phyloP scores from a whole-genome alignment of 2,888 invertebrate species.

The Galerucella calmariensis region DNA sequence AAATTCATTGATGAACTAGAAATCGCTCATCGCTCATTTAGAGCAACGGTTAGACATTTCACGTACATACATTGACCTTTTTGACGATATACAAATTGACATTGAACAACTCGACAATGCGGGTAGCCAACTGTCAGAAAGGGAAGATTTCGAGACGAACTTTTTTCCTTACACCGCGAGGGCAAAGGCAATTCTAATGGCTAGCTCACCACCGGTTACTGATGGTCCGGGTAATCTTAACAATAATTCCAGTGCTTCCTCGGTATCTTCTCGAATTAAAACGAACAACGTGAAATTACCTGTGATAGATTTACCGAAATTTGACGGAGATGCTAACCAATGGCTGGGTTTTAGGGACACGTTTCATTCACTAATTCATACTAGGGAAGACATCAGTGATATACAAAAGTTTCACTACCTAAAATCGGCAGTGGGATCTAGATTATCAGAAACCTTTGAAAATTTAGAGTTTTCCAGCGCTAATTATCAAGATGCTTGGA shows the following conservation, averaged over 20 bases:
- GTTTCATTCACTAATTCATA: not conserved
- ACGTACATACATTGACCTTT: too few relatives aligned
- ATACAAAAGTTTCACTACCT: constrained; percentile 17
- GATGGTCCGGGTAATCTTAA: too few relatives aligned
- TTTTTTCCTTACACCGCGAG: too few relatives aligned
- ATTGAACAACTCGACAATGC: too few relatives aligned
- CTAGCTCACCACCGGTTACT: too few relatives aligned
- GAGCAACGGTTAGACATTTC: too few relatives aligned
- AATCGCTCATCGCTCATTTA: too few relatives aligned
- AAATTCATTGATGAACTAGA: too few relatives aligned
- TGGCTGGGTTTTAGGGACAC: not conserved
- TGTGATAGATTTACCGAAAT: not conserved
- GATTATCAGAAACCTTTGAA: not conserved
- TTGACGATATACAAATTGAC: too few relatives aligned
- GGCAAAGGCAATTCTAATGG: too few relatives aligned
- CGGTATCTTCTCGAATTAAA: not conserved
- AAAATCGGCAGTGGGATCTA: not conserved
- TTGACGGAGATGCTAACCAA: not conserved
- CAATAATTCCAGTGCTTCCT: not conserved
- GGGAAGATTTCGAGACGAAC: too few relatives aligned
- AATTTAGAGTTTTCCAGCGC: constrained; percentile 3
- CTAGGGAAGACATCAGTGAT: not conserved
- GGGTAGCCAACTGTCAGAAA: too few relatives aligned
- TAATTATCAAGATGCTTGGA: not conserved
- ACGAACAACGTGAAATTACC: not conserved